A percentile compares a stretch with the other conserved stretches of the same genome.
Evolutionary conservation across 2,113 vertebrate species (phyloP).

Genomic region (Pelusios castaneus): DNA sequence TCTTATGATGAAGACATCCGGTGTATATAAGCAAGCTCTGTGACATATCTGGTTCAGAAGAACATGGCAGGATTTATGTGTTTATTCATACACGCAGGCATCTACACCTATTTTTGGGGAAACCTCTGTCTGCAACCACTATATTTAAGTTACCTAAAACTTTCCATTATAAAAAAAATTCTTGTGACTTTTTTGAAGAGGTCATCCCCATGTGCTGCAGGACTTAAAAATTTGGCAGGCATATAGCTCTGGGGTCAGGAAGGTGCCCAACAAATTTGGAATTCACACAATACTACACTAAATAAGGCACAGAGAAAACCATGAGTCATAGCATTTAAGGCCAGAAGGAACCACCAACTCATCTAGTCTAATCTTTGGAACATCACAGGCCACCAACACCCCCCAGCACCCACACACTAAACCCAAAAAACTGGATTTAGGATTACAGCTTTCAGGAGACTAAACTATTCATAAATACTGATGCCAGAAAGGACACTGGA

Average conservation of each 20-base stretch:
- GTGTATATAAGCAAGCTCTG: not conserved
- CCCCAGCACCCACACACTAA: not conserved
- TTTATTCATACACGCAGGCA: not conserved
- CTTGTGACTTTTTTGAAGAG: not conserved
- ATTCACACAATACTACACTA: not conserved
- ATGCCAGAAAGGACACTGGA: not conserved
- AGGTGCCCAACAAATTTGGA: not conserved
- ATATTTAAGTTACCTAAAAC: not conserved
- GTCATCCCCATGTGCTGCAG: not conserved
- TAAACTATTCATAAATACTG: not conserved
- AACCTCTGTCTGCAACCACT: not conserved
- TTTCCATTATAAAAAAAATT: conserved; percentile 17
- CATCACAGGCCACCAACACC: not conserved
- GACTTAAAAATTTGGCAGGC: not conserved
- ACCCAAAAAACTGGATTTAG: not conserved
- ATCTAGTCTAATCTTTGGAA: not conserved
- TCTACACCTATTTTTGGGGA: not conserved
- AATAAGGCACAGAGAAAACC: not conserved
- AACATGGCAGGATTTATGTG: not conserved
- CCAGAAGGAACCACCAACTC: not conserved
- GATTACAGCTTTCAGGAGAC: not conserved
- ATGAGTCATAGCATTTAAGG: not conserved
- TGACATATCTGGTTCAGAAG: not conserved
- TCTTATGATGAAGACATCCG: not conserved
- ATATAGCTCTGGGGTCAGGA: not conserved